Evolutionary conservation across 1,140 invertebrate species (phyloP), one percentile per base, ranked within the genome.

Genomic region (Anastrepha obliqua): DNA sequence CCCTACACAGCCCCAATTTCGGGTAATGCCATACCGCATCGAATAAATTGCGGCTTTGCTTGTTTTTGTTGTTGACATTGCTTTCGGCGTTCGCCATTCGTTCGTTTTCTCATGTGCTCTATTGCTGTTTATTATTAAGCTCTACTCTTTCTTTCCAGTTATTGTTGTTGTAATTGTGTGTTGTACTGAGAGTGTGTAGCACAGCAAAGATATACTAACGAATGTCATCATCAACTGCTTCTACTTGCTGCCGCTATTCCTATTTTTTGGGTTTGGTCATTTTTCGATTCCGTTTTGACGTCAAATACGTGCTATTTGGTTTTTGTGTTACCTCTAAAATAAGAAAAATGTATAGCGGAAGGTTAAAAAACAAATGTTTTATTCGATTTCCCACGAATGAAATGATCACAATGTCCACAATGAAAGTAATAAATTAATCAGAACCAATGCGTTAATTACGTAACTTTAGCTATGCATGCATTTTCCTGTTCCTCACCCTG

Each of bases 161-260:
- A 15, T 44, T 44, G 42, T 74, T 74, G 39, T 74, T 74, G 67
- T 70, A 70, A 9, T 42, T 70, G 65, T 17, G 13, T 44, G 20
- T 39, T 74, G 15, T 74, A 39, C 44, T 62, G 15, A 13, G 11
- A 62, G 11, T 55, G 11, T 47, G 67, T 17, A 15, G 67, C 17
- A 17, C 64, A 65, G 29, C 42, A 74, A 74, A 44, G 39, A 47
- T 44, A 17, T 39, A 74, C 67, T 39, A 42, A 15, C 42, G 67
- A 74, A 74, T 74, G 42, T 74, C 67, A 74, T 67, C 65, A 67
- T 74, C 67, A 42, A 74, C 44, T 74, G 39, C 44, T 74, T 13
- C 44, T 47, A 74, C 44, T 74, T 44, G 13, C 42, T 74, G 39
- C 67, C 67, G 39, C 4, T 74, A 42, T 17, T 74, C 44, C 67